Percentiles rank a stretch among this genome's conserved stretches.
Evolutionary conservation across 2,888 invertebrate genomes (phyloP).

Genomic region (Coleophora deauratella): DNA sequence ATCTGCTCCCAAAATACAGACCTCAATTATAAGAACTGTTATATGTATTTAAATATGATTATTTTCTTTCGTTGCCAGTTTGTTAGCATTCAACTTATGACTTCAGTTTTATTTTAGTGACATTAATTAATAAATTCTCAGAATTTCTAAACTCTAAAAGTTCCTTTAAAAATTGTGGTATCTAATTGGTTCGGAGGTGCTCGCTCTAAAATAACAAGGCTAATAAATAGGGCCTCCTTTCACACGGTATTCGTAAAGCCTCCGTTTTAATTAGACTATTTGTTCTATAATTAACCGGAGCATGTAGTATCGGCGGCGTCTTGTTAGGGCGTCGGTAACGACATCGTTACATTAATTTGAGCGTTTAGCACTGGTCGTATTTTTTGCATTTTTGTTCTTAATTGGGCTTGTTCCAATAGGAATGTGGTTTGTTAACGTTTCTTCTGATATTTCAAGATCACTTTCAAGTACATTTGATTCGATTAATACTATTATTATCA

Average conservation of each 20-base stretch:
- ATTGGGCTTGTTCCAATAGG: constrained; percentile 31
- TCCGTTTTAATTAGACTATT: constrained; percentile 34
- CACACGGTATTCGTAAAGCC: constrained; percentile 30
- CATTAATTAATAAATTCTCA: too few species aligned
- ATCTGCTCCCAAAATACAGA: too few species aligned
- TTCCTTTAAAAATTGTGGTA: too few species aligned
- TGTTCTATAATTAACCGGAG: constrained; percentile 44
- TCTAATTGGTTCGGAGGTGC: too few species aligned
- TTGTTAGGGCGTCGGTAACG: constrained; percentile 59
- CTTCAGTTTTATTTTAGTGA: too few species aligned
- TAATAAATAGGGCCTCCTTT: constrained; percentile 12
- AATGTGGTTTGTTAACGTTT: not conserved
- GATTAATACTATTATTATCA: not conserved
- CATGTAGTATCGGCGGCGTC: constrained; percentile 34
- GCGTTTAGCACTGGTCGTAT: constrained; percentile 42
- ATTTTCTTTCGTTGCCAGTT: too few species aligned
- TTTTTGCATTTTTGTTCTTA: constrained; percentile 37
- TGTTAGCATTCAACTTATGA: too few species aligned
- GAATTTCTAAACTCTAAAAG: too few species aligned
- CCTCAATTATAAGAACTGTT: too few species aligned
- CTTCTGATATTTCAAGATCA: constrained; percentile 1
- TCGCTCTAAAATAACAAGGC: not conserved
- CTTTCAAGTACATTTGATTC: not conserved
- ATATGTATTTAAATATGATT: too few species aligned
- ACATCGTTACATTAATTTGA: constrained; percentile 58